Evolutionary conservation across 2,888 invertebrate species (phyloP).

Genomic region (Tipula vernalis): DNA sequence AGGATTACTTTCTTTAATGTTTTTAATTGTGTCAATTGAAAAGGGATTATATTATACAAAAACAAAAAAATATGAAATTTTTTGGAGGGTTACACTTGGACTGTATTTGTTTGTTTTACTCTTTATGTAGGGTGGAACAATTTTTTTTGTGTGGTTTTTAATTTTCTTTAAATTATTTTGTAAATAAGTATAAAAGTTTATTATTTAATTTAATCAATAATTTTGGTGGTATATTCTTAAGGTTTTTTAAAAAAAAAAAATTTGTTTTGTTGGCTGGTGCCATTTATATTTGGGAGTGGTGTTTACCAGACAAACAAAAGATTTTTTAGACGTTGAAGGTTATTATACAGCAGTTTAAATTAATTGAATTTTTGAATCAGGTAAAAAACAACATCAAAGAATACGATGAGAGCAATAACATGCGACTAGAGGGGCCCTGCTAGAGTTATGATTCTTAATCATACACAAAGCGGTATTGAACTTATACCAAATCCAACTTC

Average conservation of each 20-base stretch:
- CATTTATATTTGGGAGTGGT: neutral
- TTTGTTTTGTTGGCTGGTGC: neutral
- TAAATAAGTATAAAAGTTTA: neutral
- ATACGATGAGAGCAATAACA: no score
- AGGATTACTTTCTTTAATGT: neutral
- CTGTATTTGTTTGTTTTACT: neutral
- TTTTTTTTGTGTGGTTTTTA: neutral
- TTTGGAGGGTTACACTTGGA: neutral
- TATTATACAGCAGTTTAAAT: no score
- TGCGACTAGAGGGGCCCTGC: no score
- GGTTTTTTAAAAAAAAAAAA: neutral
- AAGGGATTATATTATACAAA: neutral
- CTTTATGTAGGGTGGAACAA: neutral
- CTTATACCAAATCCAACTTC: no score
- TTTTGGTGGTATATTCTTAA: neutral
- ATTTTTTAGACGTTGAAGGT: no score
- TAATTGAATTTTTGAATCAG: no score
- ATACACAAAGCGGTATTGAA: no score
- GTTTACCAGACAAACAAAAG: neutral
- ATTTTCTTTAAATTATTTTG: neutral
- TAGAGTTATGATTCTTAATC: no score
- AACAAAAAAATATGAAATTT: neutral
- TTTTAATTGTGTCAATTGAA: slow-evolving; percentile 4
- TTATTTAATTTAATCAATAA: neutral
- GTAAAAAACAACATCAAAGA: no score